Conservation (phyloP, 92 coral and sea anemone species). For the Desmophyllum pertusum region DNA sequence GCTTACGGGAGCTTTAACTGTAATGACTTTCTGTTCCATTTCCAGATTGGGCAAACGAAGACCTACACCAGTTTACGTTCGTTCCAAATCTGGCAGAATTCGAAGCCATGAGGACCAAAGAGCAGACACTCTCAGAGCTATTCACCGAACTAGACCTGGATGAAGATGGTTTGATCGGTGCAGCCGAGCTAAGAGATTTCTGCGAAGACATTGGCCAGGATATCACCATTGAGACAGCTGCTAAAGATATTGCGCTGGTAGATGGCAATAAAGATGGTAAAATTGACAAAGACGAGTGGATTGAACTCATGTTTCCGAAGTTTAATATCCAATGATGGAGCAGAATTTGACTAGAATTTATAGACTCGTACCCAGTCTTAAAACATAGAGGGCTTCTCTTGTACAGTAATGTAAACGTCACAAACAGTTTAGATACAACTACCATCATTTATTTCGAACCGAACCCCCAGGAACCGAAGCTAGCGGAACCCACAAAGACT, state of each 20-base stretch:
- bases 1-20: too few species aligned
- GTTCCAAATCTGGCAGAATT: constrained; percentile 98
- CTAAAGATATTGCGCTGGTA: constrained; percentile 82
- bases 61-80: constrained; percentile 89
- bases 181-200: constrained; percentile 85
- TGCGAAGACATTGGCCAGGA: constrained; percentile 98
- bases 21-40: neutral
- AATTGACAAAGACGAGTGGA: constrained; percentile 96
- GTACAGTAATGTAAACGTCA: neutral
- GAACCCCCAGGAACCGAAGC: too few species aligned
- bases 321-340: constrained; percentile 82
- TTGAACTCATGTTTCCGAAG: constrained; percentile 98
- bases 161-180: constrained; percentile 92
- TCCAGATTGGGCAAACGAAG: constrained; percentile 52
- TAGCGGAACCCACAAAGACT: too few species aligned
- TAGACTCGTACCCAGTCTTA: neutral
- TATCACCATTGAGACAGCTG: constrained; percentile 84
- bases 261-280: constrained; percentile 93
- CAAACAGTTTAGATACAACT: neutral
- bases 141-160: constrained; percentile 93
- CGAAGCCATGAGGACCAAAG: constrained; percentile 97
- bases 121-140: constrained; percentile 94
- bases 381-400: neutral
- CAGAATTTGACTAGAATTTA: neutral
- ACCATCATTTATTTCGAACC: too few species aligned